phyloP scores from a whole-genome alignment of 1,140 invertebrate genomes.

The Heliothis virescens region DNA sequence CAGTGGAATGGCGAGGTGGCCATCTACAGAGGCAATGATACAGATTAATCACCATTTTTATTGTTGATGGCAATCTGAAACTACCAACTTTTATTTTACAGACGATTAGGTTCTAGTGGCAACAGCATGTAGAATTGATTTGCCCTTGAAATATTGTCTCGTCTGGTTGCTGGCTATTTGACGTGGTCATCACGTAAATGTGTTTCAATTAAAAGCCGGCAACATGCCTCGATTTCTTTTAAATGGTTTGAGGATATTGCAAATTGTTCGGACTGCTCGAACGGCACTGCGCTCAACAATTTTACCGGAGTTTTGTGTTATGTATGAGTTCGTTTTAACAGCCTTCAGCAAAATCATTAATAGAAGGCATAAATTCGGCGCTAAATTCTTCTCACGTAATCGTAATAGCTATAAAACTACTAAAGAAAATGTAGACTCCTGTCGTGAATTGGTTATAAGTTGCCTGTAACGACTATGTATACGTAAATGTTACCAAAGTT shows the following conservation, averaged over 20 bases:
- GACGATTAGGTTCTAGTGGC: not conserved
- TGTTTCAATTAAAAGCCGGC: conserved; percentile 33
- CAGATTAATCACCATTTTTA: conserved; percentile 16
- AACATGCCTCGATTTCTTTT: conserved; percentile 41
- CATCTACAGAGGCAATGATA: not conserved
- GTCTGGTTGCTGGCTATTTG: conserved; percentile 36
- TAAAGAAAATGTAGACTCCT: conserved; percentile 9
- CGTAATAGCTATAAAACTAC: not conserved
- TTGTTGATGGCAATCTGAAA: conserved; percentile 16
- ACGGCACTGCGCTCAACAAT: conserved; percentile 2
- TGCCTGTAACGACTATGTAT: not conserved
- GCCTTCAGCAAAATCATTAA: too few species aligned
- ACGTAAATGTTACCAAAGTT: conserved; percentile 29
- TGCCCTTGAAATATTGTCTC: conserved; percentile 45
- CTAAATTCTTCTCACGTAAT: not conserved
- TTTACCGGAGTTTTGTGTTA: not conserved
- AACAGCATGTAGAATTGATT: conserved; percentile 46
- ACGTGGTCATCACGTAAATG: conserved; percentile 25
- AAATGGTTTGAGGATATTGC: conserved; percentile 37
- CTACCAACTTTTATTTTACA: not conserved
- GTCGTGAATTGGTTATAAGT: not conserved
- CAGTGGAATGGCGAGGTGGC: not conserved
- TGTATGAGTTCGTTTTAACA: not conserved
- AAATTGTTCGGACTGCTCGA: conserved; percentile 7
- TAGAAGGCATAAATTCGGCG: too few species aligned